Conservation (phyloP, 2,797 vertebrate genomes). For the Mormyrops attenuatus region DNA sequence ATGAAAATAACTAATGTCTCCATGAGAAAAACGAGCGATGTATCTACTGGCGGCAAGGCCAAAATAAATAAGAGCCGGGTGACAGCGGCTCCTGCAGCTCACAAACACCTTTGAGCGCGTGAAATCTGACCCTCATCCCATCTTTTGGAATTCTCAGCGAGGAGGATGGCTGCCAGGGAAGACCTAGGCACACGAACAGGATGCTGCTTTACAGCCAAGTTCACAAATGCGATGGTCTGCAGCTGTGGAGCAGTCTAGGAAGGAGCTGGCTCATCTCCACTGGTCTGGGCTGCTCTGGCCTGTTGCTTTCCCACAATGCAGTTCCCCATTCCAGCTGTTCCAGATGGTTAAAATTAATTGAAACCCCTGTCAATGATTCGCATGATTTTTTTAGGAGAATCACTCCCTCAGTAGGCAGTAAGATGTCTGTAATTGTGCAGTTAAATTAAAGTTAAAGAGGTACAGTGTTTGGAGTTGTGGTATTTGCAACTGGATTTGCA, state of each 20-base stretch:
- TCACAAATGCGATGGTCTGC: conserved; percentile 75
- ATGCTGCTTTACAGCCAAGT: conserved; percentile 71
- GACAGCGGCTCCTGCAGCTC: conserved; percentile 11
- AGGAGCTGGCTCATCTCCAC: conserved; percentile 59
- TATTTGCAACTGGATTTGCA: not conserved
- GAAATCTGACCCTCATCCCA: not conserved
- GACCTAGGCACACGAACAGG: conserved; percentile 70
- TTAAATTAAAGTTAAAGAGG: not conserved
- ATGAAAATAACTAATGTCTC: conserved; percentile 61
- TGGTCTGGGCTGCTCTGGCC: not conserved
- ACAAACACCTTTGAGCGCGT: conserved; percentile 34
- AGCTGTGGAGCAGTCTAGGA: conserved; percentile 55
- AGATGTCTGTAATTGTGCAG: not conserved
- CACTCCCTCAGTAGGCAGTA: not conserved
- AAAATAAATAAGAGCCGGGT: conserved; percentile 41
- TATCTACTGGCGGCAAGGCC: conserved; percentile 27
- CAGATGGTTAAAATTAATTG: not conserved
- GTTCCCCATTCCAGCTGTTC: not conserved
- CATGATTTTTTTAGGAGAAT: not conserved
- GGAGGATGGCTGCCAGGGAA: conserved; percentile 13
- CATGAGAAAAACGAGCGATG: conserved; percentile 14
- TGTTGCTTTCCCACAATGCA: not conserved
- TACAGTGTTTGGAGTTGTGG: not conserved
- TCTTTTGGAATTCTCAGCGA: not conserved
- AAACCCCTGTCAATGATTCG: not conserved